Conservation (phyloP, 2,888 invertebrate genomes). For the Drosophila kambysellisi region DNA sequence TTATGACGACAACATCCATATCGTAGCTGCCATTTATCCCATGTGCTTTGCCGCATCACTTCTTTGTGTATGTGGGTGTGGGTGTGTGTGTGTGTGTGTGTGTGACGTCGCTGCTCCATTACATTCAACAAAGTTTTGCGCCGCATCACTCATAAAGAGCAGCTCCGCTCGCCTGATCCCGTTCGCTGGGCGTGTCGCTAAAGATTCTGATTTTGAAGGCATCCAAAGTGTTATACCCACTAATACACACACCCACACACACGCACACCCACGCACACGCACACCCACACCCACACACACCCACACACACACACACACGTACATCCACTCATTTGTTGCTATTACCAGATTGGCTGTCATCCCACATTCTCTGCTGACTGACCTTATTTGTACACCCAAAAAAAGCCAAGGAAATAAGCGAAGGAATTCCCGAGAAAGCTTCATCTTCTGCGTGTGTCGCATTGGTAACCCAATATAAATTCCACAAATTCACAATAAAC, state of each 20-base stretch:
- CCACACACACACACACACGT: background rate
- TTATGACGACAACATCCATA: slow-evolving; percentile 57
- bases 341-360: slow-evolving; percentile 27
- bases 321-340: slow-evolving; percentile 33
- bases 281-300: slow-evolving; percentile 1
- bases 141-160: slow-evolving; percentile 66
- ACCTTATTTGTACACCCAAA: background rate
- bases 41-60: slow-evolving; percentile 17
- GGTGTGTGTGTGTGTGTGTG: background rate
- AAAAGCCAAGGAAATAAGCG: background rate
- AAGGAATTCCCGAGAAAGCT: slow-evolving; percentile 12
- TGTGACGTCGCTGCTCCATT: slow-evolving; percentile 31
- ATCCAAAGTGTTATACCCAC: slow-evolving; percentile 17
- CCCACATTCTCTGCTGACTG: slow-evolving; percentile 38
- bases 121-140: slow-evolving; percentile 56
- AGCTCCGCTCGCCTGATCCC: slow-evolving; percentile 16
- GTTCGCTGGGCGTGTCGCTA: slow-evolving; percentile 44
- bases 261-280: background rate
- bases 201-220: slow-evolving; percentile 43
- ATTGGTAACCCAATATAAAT: slow-evolving; percentile 78
- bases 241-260: slow-evolving; percentile 1
- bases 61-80: background rate
- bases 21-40: slow-evolving; percentile 52
- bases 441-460: slow-evolving; percentile 49
- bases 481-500: slow-evolving; percentile 78